A percentile compares a stretch with the other conserved stretches of the same genome.
Conservation (phyloP, 2,888 invertebrate genomes). For the Brenthis daphne region DNA sequence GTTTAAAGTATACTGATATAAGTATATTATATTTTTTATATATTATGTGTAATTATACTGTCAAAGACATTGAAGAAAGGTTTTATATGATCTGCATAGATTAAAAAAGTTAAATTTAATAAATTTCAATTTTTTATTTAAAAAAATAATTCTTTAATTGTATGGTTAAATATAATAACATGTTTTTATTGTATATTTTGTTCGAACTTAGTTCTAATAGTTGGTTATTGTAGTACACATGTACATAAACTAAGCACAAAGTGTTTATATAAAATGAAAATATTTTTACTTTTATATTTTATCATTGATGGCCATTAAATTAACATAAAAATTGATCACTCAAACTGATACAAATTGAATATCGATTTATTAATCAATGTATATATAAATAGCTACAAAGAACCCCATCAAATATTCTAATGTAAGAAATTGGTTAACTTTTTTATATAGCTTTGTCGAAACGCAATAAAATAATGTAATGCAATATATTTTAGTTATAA, state of each 20-base stretch:
- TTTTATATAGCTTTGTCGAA: not conserved
- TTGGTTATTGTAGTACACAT: slow-evolving; percentile 36
- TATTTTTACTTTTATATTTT: slow-evolving; percentile 30
- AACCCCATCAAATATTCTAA: too few relatives aligned
- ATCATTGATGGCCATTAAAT: not conserved
- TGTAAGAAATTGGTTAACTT: too few relatives aligned
- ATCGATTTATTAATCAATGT: too few relatives aligned
- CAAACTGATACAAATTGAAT: too few relatives aligned
- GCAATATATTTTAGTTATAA: slow-evolving; percentile 5
- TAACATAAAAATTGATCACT: too few relatives aligned
- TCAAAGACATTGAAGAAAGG: too few relatives aligned
- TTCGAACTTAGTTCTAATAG: slow-evolving; percentile 70
- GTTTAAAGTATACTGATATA: too few relatives aligned
- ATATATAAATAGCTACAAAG: too few relatives aligned
- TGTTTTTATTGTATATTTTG: slow-evolving; percentile 58
- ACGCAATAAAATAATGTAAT: slow-evolving; percentile 8
- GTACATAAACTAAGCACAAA: slow-evolving; percentile 43
- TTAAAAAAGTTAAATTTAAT: too few relatives aligned
- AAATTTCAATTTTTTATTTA: not conserved
- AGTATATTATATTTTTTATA: too few relatives aligned
- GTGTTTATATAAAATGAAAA: slow-evolving; percentile 38
- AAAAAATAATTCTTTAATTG: not conserved
- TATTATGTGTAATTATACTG: too few relatives aligned
- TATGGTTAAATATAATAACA: slow-evolving; percentile 15
- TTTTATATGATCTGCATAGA: too few relatives aligned